phyloP scores from a whole-genome alignment of 2,113 vertebrate species.

The Bolborhynchus lineola region DNA sequence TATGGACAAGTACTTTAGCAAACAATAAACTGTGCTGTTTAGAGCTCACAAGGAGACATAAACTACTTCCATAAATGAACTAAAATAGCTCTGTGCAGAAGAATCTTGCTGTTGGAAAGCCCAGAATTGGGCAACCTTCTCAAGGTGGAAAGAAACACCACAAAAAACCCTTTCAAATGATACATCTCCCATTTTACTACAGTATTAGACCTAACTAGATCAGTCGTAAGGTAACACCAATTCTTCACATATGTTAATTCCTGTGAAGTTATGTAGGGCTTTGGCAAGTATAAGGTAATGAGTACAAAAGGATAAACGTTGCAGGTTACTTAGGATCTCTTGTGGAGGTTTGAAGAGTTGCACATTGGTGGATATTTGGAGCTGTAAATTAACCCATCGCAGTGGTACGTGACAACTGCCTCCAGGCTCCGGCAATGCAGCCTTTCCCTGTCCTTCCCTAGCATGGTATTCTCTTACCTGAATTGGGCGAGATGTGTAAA shows the following conservation, averaged over 20 bases:
- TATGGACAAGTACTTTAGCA: not conserved
- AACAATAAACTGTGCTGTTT: constrained; percentile 25
- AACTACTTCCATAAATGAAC: constrained; percentile 14
- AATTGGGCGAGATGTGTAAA: constrained; percentile 86
- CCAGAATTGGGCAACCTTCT: not conserved
- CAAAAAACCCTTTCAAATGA: not conserved
- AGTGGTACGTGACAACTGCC: accelerated
- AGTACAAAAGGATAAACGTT: not conserved
- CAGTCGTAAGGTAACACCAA: accelerated
- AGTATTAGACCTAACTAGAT: not conserved
- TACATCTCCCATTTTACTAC: not conserved
- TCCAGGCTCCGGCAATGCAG: not conserved
- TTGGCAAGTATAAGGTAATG: not conserved
- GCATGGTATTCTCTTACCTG: constrained; percentile 72
- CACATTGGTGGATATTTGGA: not conserved
- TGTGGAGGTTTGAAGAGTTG: not conserved
- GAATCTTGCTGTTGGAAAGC: not conserved
- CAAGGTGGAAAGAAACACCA: not conserved
- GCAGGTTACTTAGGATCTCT: not conserved
- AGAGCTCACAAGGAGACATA: constrained; percentile 24
- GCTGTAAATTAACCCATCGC: not conserved
- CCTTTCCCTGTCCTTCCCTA: accelerated
- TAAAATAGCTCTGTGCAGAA: not conserved
- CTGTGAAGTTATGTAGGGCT: not conserved
- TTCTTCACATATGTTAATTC: not conserved